Evolutionary conservation across 2,797 vertebrate species (phyloP).

Genomic region (Onychomys arenicola): DNA sequence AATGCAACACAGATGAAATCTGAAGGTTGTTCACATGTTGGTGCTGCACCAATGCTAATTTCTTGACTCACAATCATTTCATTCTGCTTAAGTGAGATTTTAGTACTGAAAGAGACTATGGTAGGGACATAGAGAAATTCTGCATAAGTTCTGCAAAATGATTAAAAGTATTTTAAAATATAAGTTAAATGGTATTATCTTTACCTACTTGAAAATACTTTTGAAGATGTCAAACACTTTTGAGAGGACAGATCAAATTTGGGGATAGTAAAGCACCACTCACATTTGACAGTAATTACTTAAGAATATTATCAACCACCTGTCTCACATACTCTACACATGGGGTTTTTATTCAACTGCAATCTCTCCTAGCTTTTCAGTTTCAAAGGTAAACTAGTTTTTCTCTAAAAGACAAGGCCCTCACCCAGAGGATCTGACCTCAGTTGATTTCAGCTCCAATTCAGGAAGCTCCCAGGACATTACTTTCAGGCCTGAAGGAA

Average conservation of each 20-base stretch:
- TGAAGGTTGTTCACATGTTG: neutral
- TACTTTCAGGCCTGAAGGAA: slow-evolving; percentile 12
- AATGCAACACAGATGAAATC: neutral
- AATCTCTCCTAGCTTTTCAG: slow-evolving; percentile 14
- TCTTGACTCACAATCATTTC: neutral
- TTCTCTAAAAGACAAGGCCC: neutral
- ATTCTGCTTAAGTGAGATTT: neutral
- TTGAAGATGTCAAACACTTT: slow-evolving; percentile 42
- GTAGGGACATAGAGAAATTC: neutral
- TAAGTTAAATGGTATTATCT: neutral
- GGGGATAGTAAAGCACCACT: neutral
- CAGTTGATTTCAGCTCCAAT: neutral
- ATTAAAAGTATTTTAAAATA: slow-evolving; percentile 22
- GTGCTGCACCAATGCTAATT: neutral
- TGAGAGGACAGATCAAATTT: neutral
- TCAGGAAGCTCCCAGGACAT: neutral
- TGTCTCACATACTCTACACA: neutral
- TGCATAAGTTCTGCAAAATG: neutral
- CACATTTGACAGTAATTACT: neutral
- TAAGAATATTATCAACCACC: slow-evolving; percentile 20
- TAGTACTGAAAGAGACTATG: neutral
- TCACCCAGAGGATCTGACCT: neutral
- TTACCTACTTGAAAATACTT: slow-evolving; percentile 1
- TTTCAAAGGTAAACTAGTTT: neutral
- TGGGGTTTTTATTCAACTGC: neutral